Conservation (phyloP, 1,140 invertebrate species). For the Lucilia sericata region DNA sequence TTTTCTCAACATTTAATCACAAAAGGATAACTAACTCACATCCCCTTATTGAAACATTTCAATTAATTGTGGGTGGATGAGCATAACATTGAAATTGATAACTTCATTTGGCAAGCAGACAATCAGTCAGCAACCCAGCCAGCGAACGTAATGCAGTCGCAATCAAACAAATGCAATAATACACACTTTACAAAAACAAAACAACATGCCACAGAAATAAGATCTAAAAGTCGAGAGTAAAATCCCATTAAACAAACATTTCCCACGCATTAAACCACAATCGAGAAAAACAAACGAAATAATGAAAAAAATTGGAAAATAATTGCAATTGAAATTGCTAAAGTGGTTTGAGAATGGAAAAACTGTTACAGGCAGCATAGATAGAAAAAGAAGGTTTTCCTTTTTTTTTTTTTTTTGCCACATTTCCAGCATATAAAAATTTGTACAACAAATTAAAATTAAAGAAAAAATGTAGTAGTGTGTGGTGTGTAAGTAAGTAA, state of each 20-base stretch:
- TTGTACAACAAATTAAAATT: constrained; percentile 27
- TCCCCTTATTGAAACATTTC: neutral
- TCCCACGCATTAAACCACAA: constrained; percentile 26
- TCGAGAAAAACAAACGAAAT: neutral
- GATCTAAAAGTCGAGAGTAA: neutral
- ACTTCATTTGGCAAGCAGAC: neutral
- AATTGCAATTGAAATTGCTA: neutral
- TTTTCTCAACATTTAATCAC: neutral
- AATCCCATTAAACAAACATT: constrained; percentile 24
- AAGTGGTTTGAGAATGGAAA: neutral
- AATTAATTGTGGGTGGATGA: constrained; percentile 14
- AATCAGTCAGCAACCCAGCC: no score
- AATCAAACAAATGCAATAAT: neutral
- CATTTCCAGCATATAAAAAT: constrained; percentile 17
- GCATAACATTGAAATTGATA: constrained; percentile 18
- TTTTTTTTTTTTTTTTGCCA: neutral
- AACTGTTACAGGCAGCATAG: neutral
- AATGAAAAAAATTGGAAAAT: neutral
- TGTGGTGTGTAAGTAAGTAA: neutral
- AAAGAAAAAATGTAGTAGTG: neutral
- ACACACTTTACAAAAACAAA: neutral
- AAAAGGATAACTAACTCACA: neutral
- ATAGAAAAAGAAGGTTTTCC: neutral
- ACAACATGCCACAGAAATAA: neutral
- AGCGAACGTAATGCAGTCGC: no score